Evolutionary conservation across 2,888 invertebrate species (phyloP).

Genomic region (Melieria omissa): DNA sequence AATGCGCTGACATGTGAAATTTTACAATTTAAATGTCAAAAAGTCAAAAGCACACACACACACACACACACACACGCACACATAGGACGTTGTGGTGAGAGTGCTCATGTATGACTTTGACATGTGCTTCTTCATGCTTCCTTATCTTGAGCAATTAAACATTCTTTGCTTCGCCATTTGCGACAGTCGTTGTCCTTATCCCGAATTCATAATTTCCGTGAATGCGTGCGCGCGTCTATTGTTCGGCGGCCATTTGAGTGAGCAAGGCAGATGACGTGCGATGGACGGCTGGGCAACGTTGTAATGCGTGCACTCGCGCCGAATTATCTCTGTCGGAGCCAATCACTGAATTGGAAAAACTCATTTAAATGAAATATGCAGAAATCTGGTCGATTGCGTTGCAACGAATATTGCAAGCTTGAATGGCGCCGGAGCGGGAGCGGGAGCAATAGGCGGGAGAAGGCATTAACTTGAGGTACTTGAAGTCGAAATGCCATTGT

Average conservation of each 20-base stretch:
- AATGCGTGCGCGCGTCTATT: background rate
- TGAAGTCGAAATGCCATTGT: no score
- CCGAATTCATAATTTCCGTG: slow-evolving; percentile 16
- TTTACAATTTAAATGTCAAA: slow-evolving; percentile 41
- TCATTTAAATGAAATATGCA: background rate
- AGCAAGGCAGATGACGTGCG: background rate
- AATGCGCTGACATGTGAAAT: slow-evolving; percentile 34
- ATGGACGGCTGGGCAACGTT: background rate
- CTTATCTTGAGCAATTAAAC: slow-evolving; percentile 27
- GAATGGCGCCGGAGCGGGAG: no score
- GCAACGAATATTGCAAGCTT: no score
- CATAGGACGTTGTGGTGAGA: background rate
- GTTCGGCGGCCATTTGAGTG: background rate
- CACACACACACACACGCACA: background rate
- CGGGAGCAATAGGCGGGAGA: no score
- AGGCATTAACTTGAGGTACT: no score
- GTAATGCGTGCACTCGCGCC: background rate
- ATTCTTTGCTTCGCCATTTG: slow-evolving; percentile 13
- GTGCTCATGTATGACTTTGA: slow-evolving; percentile 11
- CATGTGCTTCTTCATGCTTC: background rate
- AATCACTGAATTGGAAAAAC: slow-evolving; percentile 27
- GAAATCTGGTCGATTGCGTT: no score
- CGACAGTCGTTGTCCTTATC: background rate
- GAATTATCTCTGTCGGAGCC: background rate
- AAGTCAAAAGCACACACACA: slow-evolving; percentile 47